Conservation (phyloP, 2,888 invertebrate species). For the Spatulosminthurus flaviceps region DNA sequence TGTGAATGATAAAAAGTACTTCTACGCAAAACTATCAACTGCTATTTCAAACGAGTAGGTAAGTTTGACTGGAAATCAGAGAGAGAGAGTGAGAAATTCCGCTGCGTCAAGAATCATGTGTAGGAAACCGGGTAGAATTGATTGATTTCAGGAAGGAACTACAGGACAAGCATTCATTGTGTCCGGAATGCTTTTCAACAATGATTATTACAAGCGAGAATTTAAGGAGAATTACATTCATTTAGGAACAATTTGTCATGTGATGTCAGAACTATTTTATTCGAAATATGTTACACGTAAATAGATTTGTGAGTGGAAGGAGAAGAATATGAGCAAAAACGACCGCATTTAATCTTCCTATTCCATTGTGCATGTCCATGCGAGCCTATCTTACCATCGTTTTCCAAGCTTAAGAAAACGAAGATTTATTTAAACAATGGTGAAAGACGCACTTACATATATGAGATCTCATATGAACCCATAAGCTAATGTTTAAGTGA, state of each 20-base stretch:
- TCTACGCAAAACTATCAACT: too few species aligned
- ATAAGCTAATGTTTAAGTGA: too few species aligned
- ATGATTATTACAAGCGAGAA: constrained; percentile 38
- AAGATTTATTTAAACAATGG: too few species aligned
- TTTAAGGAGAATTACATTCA: constrained; percentile 37
- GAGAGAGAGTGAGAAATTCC: constrained; percentile 25
- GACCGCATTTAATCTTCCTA: neutral
- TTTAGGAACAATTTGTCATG: constrained; percentile 42
- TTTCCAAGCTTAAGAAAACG: too few species aligned
- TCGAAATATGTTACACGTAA: constrained; percentile 23
- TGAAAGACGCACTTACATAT: too few species aligned
- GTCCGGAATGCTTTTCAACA: constrained; percentile 29
- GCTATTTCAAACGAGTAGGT: neutral
- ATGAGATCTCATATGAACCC: too few species aligned
- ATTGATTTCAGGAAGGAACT: constrained; percentile 43
- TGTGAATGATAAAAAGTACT: too few species aligned
- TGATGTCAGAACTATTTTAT: constrained; percentile 27
- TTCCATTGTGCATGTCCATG: too few species aligned
- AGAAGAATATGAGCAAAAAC: constrained; percentile 1
- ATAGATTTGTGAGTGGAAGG: neutral
- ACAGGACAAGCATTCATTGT: constrained; percentile 39
- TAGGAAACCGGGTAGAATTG: neutral
- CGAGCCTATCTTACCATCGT: too few species aligned
- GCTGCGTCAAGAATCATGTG: constrained; percentile 9
- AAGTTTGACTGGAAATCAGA: constrained; percentile 15